These are phyloP conservation scores for Popillia japonica DNA, from an alignment of 1,140 invertebrate genomes.

Conservation along the genomic window DNA sequence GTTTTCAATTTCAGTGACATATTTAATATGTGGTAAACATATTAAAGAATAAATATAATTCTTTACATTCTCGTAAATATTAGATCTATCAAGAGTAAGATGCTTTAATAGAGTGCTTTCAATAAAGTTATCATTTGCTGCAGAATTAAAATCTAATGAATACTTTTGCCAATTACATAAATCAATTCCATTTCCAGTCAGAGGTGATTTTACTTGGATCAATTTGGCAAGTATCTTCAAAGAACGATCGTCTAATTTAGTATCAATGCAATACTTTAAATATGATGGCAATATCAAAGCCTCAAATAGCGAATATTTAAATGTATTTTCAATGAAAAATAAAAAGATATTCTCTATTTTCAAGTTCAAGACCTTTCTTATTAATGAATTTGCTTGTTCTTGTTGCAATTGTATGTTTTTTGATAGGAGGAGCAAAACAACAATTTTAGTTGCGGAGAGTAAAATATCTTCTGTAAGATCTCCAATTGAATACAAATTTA, in stretches of 20 bases:
- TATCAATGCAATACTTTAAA: constrained; percentile 68
- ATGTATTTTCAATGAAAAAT: constrained; percentile 70
- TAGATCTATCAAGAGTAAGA: background rate
- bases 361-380: constrained; percentile 68
- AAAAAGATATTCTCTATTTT: constrained; percentile 66
- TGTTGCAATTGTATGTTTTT: constrained; percentile 71
- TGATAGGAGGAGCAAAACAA: constrained; percentile 68
- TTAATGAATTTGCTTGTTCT: constrained; percentile 71
- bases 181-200: constrained; percentile 67
- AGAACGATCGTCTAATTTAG: constrained; percentile 65
- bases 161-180: constrained; percentile 72
- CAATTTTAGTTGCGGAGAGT: constrained; percentile 65
- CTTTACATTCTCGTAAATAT: constrained; percentile 45
- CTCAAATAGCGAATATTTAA: constrained; percentile 75
- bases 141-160: constrained; percentile 65
- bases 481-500: constrained; percentile 56
- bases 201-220: constrained; percentile 71
- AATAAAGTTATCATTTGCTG: constrained; percentile 58
- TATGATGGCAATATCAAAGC: constrained; percentile 75
- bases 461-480: constrained; percentile 62
- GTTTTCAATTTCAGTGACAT: constrained; percentile 50
- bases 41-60: constrained; percentile 66
- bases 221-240: constrained; percentile 71
- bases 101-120: constrained; percentile 58
- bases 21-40: constrained; percentile 69